Base-by-base conservation (phyloP, 2,888 invertebrate species). In the Sphaerophoria rueppellii region DNA sequence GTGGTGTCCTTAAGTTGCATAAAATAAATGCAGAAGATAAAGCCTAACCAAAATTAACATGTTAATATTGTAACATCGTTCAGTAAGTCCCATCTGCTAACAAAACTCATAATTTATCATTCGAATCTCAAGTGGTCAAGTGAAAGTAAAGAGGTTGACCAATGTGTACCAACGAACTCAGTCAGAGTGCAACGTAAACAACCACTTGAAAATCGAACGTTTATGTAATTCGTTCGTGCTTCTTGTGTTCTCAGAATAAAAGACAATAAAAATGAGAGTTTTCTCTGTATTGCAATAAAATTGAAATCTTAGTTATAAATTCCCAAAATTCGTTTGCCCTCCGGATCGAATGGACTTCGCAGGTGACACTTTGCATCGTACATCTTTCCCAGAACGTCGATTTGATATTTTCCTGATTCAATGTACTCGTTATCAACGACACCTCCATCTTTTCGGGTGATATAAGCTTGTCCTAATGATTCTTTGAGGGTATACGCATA, bases 321-420 rank as follows among this genome's bases (percentile, higher is more conserved):
- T 24, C 97, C 97, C 60, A 95, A 92, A 65, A 96, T 92, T 87
- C 97, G 93, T 89, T 95, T 94, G 71, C 95, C 95, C 67, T 93
- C 93, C 0, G 96, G 96, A 92, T 98, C 97, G 89, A 98, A 98
- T 0, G 97, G 97, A 87, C 96, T 96, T 88, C 93, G 94, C 34
- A 95, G 89, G 89, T 96, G 94, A 69, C 96, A 91, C 5, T 93
- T 93, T 0, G 97, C 96, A 69, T 94, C 94, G 90, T 96, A 94
- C 87, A 93, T 93, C 87, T 94, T 93, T 6, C 97, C 96, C 93
- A 96, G 93, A 16, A 95, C 94, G 93, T 97, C 97, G 52, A 98
- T 94, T 90, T 96, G 94, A 89, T 97, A 98, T 24, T 93, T 91
- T 11, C 97, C 97, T 11, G 93, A 93, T 88, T 93, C 93, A 50